These are phyloP conservation scores for Tachycineta bicolor DNA, from an alignment of 2,113 vertebrate genomes.

Conservation along the genomic window DNA sequence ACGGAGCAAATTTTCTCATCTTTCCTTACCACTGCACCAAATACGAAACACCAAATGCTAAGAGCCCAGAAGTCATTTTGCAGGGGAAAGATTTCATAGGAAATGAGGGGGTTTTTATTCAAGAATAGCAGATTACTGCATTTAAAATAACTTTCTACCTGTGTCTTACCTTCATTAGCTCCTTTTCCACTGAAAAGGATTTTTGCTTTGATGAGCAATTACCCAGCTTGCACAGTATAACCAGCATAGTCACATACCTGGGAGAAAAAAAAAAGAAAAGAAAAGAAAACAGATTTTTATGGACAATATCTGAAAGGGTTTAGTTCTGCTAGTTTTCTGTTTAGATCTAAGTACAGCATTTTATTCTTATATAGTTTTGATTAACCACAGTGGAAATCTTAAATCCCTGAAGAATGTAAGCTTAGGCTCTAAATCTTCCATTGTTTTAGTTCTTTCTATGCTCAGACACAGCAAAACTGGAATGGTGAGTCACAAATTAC, in stretches of 20 bases:
- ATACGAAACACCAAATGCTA: background rate
- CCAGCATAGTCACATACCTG: background rate
- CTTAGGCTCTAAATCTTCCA: background rate
- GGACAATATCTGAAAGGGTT: background rate
- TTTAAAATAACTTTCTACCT: background rate
- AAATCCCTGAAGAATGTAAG: background rate
- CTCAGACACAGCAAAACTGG: background rate
- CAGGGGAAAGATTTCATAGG: background rate
- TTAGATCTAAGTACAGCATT: background rate
- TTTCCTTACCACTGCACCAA: background rate
- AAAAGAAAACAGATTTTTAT: background rate
- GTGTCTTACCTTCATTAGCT: background rate
- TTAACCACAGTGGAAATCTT: background rate
- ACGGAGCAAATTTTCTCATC: background rate
- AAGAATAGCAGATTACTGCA: background rate
- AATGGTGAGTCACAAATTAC: background rate
- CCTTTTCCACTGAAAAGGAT: background rate
- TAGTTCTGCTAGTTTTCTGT: background rate
- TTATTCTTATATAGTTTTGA: background rate
- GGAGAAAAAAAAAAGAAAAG: background rate
- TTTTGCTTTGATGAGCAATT: background rate
- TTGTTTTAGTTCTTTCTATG: background rate
- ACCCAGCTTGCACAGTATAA: background rate
- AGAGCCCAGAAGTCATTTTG: background rate
- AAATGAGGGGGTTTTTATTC: background rate